These are phyloP conservation scores for Chironomus riparius DNA, from an alignment of 2,888 invertebrate genomes.

Conservation along the genomic window DNA sequence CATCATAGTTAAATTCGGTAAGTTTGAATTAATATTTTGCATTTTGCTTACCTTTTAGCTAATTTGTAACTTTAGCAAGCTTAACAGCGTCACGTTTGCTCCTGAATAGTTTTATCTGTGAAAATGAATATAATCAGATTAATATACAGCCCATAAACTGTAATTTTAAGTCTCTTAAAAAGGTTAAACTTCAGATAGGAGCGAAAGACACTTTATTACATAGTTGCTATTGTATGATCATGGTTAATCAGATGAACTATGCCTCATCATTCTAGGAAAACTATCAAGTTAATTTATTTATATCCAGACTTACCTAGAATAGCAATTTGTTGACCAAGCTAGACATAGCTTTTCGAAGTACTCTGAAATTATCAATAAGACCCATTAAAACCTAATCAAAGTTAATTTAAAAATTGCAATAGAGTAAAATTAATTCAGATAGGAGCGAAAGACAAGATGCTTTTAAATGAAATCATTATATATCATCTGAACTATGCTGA, in stretches of 20 bases:
- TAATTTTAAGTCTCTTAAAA: background rate
- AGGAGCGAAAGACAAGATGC: no score
- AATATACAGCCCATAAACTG: background rate
- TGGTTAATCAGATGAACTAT: constrained; percentile 35
- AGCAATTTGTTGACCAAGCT: background rate
- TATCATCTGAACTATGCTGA: no score
- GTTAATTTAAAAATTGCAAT: background rate
- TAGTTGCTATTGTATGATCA: constrained; percentile 31
- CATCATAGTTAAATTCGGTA: constrained; percentile 17
- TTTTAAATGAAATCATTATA: no score
- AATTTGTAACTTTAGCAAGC: no score
- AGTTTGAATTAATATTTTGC: background rate
- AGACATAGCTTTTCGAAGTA: no score
- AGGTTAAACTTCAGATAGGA: constrained; percentile 29
- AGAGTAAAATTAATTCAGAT: background rate
- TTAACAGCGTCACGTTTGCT: no score
- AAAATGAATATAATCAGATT: background rate
- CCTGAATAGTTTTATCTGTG: no score
- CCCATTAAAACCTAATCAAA: background rate
- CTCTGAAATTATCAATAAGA: no score
- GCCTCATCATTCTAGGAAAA: constrained; percentile 32
- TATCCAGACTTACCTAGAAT: background rate
- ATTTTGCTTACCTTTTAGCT: background rate
- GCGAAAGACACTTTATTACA: constrained; percentile 34
- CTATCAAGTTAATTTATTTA: background rate